Evolutionary conservation across 2,888 invertebrate genomes (phyloP), one percentile per base, ranked within the genome.

Genomic region (Alviniconcha strummeri): DNA sequence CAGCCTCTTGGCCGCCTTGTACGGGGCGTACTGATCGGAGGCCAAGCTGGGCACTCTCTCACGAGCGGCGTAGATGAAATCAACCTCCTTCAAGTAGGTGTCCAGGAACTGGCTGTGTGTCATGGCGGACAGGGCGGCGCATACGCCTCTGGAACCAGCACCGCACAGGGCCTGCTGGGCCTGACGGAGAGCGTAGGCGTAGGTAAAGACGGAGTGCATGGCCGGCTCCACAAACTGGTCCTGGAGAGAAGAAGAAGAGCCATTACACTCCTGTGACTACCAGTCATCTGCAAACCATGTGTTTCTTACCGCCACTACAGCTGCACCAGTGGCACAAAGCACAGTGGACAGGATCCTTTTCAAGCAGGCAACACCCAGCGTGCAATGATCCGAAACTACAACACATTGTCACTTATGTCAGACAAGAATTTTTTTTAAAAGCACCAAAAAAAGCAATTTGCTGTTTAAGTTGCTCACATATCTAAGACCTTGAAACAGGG

Each of bases 11-110:
- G 91, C 88, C 5, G 90, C 87, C 67, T 88, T 87, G 86, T 91
- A 92, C 0, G 92, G 92, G n/a, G 88, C 89, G 5, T 90, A 87
- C 81, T 87, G 88, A 55, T 87, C 85, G 0, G 92, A 91, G 0
- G 92, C 90, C 86, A 92, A 86, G 85, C 90, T 91, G 78, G 91
- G 90, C 19, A 92, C 89, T 56, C 92, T 83, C 85, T 93, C 92
- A 5, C 84, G 86, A 55, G 87, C 87, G 9, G 88, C 88, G 78
- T 92, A 93, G 0, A 87, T 90, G 75, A 92, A 92, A 80, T 92
- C 85, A 7, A 91, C 87, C n/a, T 87, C 88, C 76, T 89, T 87
- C 78, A 93, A 81, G 85, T 92, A 92, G 67, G 87, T 85, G 55
- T 87, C 64, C 80, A 89, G 90, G 86, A 93, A 93, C 5, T 89